Evolutionary conservation across 2,113 vertebrate species (phyloP).

Genomic region (Saimiri boliviensis): DNA sequence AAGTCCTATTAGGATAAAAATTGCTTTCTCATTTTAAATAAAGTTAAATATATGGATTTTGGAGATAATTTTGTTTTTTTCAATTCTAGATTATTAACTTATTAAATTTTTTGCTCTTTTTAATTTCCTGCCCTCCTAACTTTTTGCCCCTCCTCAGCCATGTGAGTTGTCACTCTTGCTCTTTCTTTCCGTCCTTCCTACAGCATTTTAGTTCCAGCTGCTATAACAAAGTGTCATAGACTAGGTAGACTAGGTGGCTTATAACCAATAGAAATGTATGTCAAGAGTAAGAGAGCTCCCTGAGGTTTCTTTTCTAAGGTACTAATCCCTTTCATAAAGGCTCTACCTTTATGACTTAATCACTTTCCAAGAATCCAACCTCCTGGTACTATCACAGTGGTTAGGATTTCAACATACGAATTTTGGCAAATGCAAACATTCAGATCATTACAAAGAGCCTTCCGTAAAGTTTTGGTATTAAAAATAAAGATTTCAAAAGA

Average conservation of each 20-base stretch:
- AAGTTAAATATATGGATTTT: not conserved
- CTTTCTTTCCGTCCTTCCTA: not conserved
- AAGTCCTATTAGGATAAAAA: not conserved
- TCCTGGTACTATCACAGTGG: not conserved
- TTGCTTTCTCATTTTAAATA: not conserved
- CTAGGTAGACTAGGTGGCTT: not conserved
- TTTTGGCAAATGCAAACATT: not conserved
- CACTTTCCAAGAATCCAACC: not conserved
- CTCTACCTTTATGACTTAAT: not conserved
- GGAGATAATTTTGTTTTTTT: not conserved
- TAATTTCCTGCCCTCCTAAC: not conserved
- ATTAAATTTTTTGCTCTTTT: not conserved
- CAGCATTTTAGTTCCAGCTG: not conserved
- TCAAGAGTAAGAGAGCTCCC: not conserved
- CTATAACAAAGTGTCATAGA: not conserved
- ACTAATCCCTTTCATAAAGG: not conserved
- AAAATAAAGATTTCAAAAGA: not conserved
- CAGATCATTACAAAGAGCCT: not conserved
- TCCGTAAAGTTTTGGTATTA: not conserved
- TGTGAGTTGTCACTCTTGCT: not conserved
- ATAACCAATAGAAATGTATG: not conserved
- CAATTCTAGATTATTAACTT: not conserved
- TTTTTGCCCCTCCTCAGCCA: not conserved
- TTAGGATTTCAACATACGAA: not conserved
- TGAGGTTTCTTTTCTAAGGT: not conserved